phyloP scores from a whole-genome alignment of 2,113 vertebrate genomes.

The Brachirus orientalis region DNA sequence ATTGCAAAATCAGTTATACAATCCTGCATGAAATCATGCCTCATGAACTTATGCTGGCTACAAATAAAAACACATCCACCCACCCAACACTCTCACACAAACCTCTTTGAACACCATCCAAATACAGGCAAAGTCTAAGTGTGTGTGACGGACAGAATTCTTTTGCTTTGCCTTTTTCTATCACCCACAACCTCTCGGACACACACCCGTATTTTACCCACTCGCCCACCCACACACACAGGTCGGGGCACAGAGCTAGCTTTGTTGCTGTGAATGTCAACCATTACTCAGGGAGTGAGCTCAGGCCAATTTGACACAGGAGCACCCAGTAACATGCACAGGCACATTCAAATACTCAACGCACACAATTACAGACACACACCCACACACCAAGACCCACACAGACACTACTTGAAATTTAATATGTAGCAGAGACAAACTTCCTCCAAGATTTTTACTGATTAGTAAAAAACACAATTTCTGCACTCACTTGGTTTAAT shows the following conservation, averaged over 20 bases:
- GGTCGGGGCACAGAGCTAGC: conserved; percentile 54
- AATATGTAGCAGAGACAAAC: neutral
- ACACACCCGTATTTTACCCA: conserved; percentile 12
- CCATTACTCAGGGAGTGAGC: conserved; percentile 41
- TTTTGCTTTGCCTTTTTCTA: conserved; percentile 32
- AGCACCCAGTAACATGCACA: conserved; percentile 43
- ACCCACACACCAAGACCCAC: neutral
- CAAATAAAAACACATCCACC: conserved; percentile 53
- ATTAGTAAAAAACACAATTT: too few relatives aligned
- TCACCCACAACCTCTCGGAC: neutral
- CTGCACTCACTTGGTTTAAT: too few relatives aligned
- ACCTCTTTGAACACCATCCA: conserved; percentile 53
- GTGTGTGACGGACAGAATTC: conserved; percentile 50
- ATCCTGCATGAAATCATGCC: conserved; percentile 37
- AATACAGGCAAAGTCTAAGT: conserved; percentile 45
- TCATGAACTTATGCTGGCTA: conserved; percentile 39
- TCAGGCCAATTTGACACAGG: conserved; percentile 42
- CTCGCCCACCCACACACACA: conserved; percentile 21
- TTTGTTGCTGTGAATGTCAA: conserved; percentile 64
- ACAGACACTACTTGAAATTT: neutral
- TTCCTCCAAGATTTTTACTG: too few relatives aligned
- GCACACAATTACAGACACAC: neutral
- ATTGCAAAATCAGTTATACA: conserved; percentile 34
- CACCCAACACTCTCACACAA: conserved; percentile 38
- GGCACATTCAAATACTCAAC: conserved; percentile 38